Evolutionary conservation across 2,797 vertebrate species (phyloP).

Genomic region (Coluber constrictor): DNA sequence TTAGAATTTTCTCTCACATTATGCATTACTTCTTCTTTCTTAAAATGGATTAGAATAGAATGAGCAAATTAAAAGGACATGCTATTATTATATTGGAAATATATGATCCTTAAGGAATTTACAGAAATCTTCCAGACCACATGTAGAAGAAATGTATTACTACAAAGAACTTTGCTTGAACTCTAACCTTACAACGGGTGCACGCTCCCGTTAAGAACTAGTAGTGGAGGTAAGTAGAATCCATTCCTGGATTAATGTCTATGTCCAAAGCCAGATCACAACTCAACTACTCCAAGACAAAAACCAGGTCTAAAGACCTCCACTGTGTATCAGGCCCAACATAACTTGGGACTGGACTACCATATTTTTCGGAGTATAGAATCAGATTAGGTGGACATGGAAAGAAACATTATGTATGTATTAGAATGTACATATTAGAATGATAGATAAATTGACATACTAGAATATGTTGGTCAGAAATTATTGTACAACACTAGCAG

Average conservation of each 20-base stretch:
- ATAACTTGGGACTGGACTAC: not conserved
- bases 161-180: not conserved
- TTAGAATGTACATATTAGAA: too few species aligned
- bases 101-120: not conserved
- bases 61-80: not conserved
- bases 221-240: too few species aligned
- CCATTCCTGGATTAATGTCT: not conserved
- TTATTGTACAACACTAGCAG: too few species aligned
- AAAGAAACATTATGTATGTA: too few species aligned
- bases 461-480: too few species aligned
- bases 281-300: not conserved
- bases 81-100: not conserved
- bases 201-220: too few species aligned
- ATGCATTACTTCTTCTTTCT: not conserved
- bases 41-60: not conserved
- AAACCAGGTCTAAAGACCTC: not conserved
- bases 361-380: too few species aligned
- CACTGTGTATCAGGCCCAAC: not conserved
- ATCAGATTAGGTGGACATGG: too few species aligned
- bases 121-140: not conserved
- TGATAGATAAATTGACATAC: too few species aligned
- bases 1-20: not conserved
- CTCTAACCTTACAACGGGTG: too few species aligned
- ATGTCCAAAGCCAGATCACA: not conserved
- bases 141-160: not conserved